These are phyloP conservation scores for Macrotrachela quadricornifera DNA, from an alignment of 1,140 invertebrate species.

Conservation along the genomic window DNA sequence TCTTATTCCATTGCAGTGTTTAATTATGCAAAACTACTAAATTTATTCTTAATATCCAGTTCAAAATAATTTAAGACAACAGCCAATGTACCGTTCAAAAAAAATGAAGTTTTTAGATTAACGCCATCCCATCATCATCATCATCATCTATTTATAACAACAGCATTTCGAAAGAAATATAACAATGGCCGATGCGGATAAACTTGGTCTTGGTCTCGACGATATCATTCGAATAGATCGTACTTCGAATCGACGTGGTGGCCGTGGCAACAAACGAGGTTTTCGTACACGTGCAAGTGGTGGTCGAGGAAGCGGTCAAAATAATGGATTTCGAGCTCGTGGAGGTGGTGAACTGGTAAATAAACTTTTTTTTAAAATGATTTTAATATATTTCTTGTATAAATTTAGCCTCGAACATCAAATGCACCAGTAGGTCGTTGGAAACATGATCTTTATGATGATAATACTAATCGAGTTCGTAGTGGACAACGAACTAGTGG, in stretches of 20 bases:
- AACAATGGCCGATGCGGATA: too few species aligned
- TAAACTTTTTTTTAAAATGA: neutral
- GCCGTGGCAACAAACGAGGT: neutral
- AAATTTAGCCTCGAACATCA: neutral
- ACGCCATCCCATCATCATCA: too few species aligned
- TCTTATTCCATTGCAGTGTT: too few species aligned
- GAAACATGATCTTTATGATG: conserved; percentile 1
- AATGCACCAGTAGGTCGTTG: neutral
- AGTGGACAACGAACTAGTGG: neutral
- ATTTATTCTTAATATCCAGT: too few species aligned
- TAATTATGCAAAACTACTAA: too few species aligned
- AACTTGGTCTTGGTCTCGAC: too few species aligned
- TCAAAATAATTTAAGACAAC: too few species aligned
- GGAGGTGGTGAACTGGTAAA: neutral
- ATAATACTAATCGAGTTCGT: neutral
- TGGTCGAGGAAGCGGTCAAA: neutral
- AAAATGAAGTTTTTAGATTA: too few species aligned
- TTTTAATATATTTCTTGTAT: neutral
- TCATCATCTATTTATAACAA: too few species aligned
- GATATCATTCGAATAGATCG: neutral
- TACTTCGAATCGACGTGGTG: neutral
- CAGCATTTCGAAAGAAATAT: too few species aligned
- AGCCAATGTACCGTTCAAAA: too few species aligned
- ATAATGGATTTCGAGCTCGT: neutral
- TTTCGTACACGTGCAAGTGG: neutral